Conservation (phyloP, 2,113 vertebrate genomes). For the Phodopus roborovskii region DNA sequence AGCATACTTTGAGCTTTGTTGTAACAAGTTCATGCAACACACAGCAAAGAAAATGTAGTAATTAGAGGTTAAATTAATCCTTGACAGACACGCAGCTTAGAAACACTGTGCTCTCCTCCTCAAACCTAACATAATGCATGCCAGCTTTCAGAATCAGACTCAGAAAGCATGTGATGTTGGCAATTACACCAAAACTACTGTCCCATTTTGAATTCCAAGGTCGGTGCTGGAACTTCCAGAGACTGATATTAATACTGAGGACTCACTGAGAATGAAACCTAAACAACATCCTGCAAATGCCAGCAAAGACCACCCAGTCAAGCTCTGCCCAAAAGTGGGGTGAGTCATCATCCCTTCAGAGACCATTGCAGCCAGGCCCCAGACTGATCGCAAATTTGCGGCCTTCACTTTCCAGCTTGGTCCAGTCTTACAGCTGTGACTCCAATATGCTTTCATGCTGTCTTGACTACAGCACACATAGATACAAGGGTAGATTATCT, state of each 20-base stretch:
- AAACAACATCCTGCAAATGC: background rate
- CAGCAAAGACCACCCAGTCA: slow-evolving; percentile 37
- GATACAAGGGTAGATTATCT: background rate
- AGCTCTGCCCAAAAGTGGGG: slow-evolving; percentile 41
- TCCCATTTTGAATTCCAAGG: slow-evolving; percentile 74
- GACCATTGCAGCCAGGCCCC: slow-evolving; percentile 54
- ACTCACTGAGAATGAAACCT: slow-evolving; percentile 66
- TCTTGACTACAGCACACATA: background rate
- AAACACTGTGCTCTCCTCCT: slow-evolving; percentile 82
- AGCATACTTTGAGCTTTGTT: slow-evolving; percentile 87
- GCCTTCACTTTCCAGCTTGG: background rate
- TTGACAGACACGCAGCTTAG: slow-evolving; percentile 87
- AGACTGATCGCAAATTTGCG: slow-evolving; percentile 22
- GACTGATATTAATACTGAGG: slow-evolving; percentile 66
- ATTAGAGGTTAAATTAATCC: slow-evolving; percentile 91
- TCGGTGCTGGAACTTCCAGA: slow-evolving; percentile 32
- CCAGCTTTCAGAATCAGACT: slow-evolving; percentile 83
- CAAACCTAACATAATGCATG: slow-evolving; percentile 80
- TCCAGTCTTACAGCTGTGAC: background rate
- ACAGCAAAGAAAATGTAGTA: slow-evolving; percentile 88
- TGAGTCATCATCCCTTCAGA: slow-evolving; percentile 53
- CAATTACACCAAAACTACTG: slow-evolving; percentile 65
- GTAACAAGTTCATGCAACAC: slow-evolving; percentile 85
- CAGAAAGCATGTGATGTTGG: slow-evolving; percentile 78
- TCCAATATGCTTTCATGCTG: background rate